Conservation (phyloP, 1,140 invertebrate species). For the Aphaenogaster rudis region DNA sequence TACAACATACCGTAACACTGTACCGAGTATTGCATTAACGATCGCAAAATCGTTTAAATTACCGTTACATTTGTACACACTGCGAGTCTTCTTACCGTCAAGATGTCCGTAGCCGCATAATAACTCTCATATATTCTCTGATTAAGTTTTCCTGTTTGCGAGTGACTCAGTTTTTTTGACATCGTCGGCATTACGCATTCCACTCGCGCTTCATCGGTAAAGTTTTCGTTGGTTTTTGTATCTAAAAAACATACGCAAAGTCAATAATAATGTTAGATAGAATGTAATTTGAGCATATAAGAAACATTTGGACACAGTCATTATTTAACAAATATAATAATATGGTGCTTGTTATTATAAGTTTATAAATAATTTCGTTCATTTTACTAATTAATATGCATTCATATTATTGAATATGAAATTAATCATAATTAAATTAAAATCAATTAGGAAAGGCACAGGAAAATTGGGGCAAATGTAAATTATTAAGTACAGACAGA, state of each 20-base stretch:
- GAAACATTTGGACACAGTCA: neutral
- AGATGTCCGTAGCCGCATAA: constrained; percentile 91
- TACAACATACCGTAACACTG: constrained; percentile 78
- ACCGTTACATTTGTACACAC: neutral
- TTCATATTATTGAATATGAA: constrained; percentile 25
- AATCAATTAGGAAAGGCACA: constrained; percentile 1
- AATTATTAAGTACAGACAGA: constrained; percentile 80
- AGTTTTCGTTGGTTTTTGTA: constrained; percentile 78
- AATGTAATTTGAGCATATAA: neutral
- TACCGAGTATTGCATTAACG: constrained; percentile 13
- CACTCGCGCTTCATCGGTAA: constrained; percentile 74
- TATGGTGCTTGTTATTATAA: neutral
- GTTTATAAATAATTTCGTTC: constrained; percentile 23
- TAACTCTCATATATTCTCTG: constrained; percentile 89
- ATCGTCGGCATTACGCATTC: constrained; percentile 72
- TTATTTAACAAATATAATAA: constrained; percentile 35
- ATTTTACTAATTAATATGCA: constrained; percentile 34
- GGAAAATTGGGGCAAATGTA: constrained; percentile 68
- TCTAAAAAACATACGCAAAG: constrained; percentile 73
- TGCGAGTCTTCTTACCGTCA: constrained; percentile 87
- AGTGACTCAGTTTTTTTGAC: constrained; percentile 77
- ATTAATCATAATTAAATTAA: constrained; percentile 27
- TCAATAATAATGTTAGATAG: neutral
- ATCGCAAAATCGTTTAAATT: constrained; percentile 3
- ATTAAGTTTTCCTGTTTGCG: constrained; percentile 79